These are phyloP conservation scores for Crossocerus cetratus DNA, from an alignment of 2,888 invertebrate genomes.

Conservation along the genomic window DNA sequence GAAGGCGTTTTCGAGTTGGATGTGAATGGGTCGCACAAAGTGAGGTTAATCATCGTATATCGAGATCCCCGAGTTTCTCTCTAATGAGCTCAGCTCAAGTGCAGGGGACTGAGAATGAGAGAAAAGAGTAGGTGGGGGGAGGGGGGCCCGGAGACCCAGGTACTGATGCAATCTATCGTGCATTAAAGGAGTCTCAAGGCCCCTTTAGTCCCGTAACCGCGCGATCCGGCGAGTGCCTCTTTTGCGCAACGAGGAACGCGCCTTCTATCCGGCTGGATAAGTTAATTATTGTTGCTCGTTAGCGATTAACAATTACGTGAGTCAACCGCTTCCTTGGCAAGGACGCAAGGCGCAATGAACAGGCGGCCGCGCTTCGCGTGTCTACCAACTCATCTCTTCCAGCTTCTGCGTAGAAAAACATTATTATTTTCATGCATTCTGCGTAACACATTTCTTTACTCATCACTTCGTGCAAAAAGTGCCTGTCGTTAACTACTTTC, in stretches of 20 bases:
- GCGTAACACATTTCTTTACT: too few relatives aligned
- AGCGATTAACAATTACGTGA: slow-evolving; percentile 71
- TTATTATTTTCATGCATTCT: too few relatives aligned
- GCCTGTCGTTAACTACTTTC: too few relatives aligned
- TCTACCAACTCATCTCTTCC: too few relatives aligned
- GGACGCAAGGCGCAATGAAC: slow-evolving; percentile 56
- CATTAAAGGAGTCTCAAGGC: slow-evolving; percentile 69
- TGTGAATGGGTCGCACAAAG: not conserved
- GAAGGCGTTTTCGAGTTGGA: slow-evolving; percentile 28
- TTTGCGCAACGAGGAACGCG: slow-evolving; percentile 59
- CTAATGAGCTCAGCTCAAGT: too few relatives aligned
- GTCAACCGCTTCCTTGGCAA: slow-evolving; percentile 69
- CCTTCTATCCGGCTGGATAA: slow-evolving; percentile 63
- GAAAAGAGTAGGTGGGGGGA: slow-evolving; percentile 40
- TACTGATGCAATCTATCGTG: slow-evolving; percentile 69
- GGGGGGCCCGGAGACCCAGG: slow-evolving; percentile 17
- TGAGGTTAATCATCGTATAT: too few relatives aligned
- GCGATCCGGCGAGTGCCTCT: slow-evolving; percentile 41
- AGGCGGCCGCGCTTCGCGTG: slow-evolving; percentile 38
- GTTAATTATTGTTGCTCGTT: slow-evolving; percentile 71
- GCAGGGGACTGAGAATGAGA: slow-evolving; percentile 27
- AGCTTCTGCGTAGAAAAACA: too few relatives aligned
- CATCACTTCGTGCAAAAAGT: too few relatives aligned
- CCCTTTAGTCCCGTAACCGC: slow-evolving; percentile 50
- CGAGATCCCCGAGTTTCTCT: too few relatives aligned